These are phyloP conservation scores for Harpegnathos saltator DNA, from an alignment of 1,140 invertebrate genomes.

Conservation along the genomic window DNA sequence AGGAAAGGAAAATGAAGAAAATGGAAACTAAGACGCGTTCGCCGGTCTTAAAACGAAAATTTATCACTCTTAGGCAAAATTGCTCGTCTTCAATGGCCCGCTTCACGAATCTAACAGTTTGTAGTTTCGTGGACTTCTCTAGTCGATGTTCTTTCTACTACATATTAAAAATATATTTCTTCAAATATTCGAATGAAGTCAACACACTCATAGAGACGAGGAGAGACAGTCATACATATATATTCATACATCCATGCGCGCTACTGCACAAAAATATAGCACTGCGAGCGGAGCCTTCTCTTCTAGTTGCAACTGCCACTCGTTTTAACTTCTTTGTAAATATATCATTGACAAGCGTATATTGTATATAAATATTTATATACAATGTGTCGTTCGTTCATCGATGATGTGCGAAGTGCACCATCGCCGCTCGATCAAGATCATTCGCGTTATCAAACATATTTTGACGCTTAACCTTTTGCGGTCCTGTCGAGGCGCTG, in stretches of 20 bases:
- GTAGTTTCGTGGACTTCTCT: background rate
- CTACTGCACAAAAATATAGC: slow-evolving; percentile 17
- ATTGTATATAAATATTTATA: slow-evolving; percentile 31
- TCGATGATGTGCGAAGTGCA: background rate
- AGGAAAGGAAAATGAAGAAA: too few species aligned
- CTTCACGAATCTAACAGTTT: slow-evolving; percentile 33
- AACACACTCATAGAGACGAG: too few species aligned
- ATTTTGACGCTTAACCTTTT: too few species aligned
- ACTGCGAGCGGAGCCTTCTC: slow-evolving; percentile 20
- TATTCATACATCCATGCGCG: background rate
- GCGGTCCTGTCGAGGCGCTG: too few species aligned
- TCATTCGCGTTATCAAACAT: too few species aligned
- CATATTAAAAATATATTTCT: background rate
- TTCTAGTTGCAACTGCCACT: slow-evolving; percentile 64
- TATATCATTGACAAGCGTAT: background rate
- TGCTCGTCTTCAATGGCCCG: background rate
- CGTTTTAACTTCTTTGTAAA: slow-evolving; percentile 30
- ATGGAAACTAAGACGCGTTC: background rate
- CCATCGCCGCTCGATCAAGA: background rate
- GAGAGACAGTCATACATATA: too few species aligned
- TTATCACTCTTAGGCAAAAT: background rate
- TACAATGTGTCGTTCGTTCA: background rate
- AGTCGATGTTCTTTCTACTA: background rate
- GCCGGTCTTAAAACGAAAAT: background rate
- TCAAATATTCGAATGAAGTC: background rate